phyloP scores from a whole-genome alignment of 2,888 invertebrate species.

The Eupsilia transversa region DNA sequence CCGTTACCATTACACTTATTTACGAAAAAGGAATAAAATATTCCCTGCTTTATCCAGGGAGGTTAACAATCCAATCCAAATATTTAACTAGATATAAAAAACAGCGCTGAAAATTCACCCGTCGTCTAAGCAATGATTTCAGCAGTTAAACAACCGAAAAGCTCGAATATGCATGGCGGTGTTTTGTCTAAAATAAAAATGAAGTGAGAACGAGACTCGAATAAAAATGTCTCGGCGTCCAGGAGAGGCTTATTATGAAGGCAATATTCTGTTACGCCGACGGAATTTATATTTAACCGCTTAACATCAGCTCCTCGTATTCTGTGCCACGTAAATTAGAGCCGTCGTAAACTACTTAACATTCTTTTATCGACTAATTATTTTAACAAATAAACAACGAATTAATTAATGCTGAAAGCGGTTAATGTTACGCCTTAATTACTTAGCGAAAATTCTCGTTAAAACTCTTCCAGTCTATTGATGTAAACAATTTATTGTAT shows the following conservation, averaged over 20 bases:
- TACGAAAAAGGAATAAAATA: neutral
- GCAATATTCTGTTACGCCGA: conserved; percentile 82
- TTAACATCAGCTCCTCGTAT: conserved; percentile 69
- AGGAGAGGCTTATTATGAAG: conserved; percentile 83
- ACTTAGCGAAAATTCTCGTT: conserved; percentile 46
- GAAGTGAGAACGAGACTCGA: conserved; percentile 78
- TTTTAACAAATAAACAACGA: conserved; percentile 60
- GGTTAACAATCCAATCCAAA: conserved; percentile 41
- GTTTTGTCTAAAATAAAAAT: conserved; percentile 84
- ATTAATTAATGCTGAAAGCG: conserved; percentile 54
- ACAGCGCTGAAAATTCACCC: conserved; percentile 54
- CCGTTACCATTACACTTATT: conserved; percentile 2
- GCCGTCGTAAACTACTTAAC: conserved; percentile 66
- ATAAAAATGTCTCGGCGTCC: conserved; percentile 76
- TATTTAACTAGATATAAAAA: conserved; percentile 47
- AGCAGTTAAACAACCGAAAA: conserved; percentile 70
- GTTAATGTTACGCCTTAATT: conserved; percentile 52
- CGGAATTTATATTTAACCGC: conserved; percentile 81
- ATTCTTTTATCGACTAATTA: conserved; percentile 70
- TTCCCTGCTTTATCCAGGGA: conserved; percentile 2
- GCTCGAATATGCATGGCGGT: conserved; percentile 76
- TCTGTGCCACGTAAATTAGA: conserved; percentile 71
- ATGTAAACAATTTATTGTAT: conserved; percentile 64
- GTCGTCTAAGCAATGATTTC: conserved; percentile 68
- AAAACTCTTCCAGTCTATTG: conserved; percentile 50